Conservation (phyloP, 2,797 vertebrate genomes). For the Gymnodraco acuticeps region DNA sequence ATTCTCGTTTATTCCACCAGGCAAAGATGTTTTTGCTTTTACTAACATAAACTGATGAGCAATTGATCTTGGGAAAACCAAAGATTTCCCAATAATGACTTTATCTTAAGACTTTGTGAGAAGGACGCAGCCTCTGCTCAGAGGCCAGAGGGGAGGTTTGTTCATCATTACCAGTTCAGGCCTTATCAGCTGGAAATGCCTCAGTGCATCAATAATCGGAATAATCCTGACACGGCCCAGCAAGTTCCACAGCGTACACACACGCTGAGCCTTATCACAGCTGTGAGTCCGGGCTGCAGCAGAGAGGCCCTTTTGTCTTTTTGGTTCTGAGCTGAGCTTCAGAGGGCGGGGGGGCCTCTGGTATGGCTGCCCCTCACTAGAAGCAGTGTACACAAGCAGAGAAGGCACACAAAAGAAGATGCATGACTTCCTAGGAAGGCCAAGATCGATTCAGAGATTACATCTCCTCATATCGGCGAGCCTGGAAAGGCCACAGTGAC, state of each 20-base stretch:
- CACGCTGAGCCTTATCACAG: slow-evolving; percentile 72
- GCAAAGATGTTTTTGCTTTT: slow-evolving; percentile 10
- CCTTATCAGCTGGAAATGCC: slow-evolving; percentile 77
- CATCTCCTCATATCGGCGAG: slow-evolving; percentile 68
- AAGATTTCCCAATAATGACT: slow-evolving; percentile 38
- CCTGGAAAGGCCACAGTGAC: slow-evolving; percentile 59
- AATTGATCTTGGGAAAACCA: neutral
- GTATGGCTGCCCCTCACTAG: slow-evolving; percentile 54
- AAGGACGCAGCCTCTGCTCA: slow-evolving; percentile 14
- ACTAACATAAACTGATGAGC: slow-evolving; percentile 15
- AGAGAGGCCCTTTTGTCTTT: slow-evolving; percentile 72
- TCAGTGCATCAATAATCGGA: slow-evolving; percentile 71
- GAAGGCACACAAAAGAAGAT: slow-evolving; percentile 74
- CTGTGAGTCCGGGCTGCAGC: slow-evolving; percentile 61
- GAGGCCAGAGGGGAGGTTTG: slow-evolving; percentile 36
- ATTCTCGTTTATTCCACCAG: neutral
- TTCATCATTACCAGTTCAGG: slow-evolving; percentile 44
- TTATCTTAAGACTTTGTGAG: slow-evolving; percentile 26
- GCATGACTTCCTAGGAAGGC: slow-evolving; percentile 60
- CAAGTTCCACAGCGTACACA: slow-evolving; percentile 67
- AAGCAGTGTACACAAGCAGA: slow-evolving; percentile 75
- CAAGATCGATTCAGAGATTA: slow-evolving; percentile 67
- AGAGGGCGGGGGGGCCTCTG: slow-evolving; percentile 32
- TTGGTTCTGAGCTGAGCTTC: slow-evolving; percentile 61
- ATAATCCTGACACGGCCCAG: slow-evolving; percentile 65